A percentile compares a stretch with the other conserved stretches of the same genome.
These are phyloP conservation scores for Psilopogon haemacephalus DNA, from an alignment of 2,113 vertebrate species.

Conservation along the genomic window DNA sequence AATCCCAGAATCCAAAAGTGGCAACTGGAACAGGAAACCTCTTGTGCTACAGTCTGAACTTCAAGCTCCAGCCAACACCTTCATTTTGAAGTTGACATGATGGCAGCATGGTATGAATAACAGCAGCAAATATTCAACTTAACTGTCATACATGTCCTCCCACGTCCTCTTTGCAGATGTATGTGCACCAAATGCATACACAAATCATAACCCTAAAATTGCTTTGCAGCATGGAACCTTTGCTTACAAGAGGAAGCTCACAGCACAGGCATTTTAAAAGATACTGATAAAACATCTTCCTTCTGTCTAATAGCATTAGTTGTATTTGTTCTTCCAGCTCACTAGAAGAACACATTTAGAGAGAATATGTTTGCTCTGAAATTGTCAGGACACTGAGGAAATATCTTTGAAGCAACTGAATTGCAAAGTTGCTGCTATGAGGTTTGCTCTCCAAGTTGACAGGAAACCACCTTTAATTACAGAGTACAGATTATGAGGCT, in stretches of 20 bases:
- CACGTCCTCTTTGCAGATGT: no score
- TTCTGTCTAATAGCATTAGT: background rate
- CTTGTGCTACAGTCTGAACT: no score
- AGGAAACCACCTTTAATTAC: background rate
- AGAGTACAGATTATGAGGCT: fast-evolving
- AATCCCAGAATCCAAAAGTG: no score
- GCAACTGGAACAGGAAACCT: no score
- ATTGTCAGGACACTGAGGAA: background rate
- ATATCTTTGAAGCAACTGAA: background rate
- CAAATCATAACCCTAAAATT: no score
- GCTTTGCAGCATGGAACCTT: background rate
- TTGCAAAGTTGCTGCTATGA: background rate
- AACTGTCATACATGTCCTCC: no score
- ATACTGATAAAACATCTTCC: background rate
- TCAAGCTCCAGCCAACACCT: no score
- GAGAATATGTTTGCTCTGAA: background rate
- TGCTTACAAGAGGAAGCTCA: background rate
- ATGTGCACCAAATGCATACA: background rate
- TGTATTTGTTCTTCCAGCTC: background rate
- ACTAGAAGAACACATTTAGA: background rate
- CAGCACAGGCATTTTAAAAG: background rate
- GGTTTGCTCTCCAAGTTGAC: background rate
- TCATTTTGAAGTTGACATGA: no score
- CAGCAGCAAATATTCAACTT: no score
- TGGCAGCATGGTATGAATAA: no score